Conservation (phyloP, 2,888 invertebrate genomes). For the Dione vanillae region DNA sequence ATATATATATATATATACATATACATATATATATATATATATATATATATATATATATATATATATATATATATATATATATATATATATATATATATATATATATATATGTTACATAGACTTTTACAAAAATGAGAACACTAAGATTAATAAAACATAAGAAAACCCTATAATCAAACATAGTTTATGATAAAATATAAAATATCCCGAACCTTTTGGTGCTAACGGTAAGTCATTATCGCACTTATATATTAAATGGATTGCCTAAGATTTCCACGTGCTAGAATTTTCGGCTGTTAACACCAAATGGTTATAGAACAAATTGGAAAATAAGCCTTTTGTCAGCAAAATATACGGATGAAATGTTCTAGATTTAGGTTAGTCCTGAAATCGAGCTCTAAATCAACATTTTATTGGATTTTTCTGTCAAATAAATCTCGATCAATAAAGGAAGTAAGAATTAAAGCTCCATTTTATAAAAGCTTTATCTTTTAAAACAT, state of each 20-base stretch:
- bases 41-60: too few species aligned
- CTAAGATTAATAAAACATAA: neutral
- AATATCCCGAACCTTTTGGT: neutral
- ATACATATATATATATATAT: too few species aligned
- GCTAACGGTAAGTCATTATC: constrained; percentile 21
- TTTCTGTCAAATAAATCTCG: neutral
- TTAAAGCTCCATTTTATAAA: neutral
- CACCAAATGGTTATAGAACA: constrained; percentile 31
- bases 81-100: too few species aligned
- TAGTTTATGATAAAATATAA: neutral
- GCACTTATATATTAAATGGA: constrained; percentile 46
- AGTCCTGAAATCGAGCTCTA: neutral
- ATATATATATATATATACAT: too few species aligned
- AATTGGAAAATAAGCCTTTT: constrained; percentile 27
- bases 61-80: too few species aligned
- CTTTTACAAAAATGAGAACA: too few species aligned
- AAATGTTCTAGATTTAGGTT: neutral
- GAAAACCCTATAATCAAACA: neutral
- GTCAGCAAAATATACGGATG: constrained; percentile 8
- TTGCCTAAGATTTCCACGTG: constrained; percentile 44
- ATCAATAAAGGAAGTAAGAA: neutral
- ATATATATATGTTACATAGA: too few species aligned
- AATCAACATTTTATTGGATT: neutral
- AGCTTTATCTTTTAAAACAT: too few species aligned
- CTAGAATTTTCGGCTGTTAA: constrained; percentile 34